Evolutionary conservation across 2,888 invertebrate genomes (phyloP).

Genomic region (Sarcophaga caerulescens): DNA sequence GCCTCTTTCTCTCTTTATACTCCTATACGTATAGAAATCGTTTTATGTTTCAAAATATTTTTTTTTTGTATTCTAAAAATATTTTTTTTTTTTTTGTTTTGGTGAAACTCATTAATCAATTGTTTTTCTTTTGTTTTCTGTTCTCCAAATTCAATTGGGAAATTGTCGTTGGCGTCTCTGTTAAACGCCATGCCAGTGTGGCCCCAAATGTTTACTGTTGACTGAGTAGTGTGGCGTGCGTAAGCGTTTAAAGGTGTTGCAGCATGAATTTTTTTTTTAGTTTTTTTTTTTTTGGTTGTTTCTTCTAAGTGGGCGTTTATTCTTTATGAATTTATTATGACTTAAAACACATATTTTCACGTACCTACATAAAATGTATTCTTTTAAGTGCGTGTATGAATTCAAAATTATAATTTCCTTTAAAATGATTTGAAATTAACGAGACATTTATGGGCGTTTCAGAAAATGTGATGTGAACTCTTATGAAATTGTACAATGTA

Average conservation of each 20-base stretch:
- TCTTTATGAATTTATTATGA: slow-evolving; percentile 55
- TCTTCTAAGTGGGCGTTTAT: slow-evolving; percentile 42
- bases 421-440: not conserved
- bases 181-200: not conserved
- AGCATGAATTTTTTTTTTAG: not conserved
- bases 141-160: not conserved
- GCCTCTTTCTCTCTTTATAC: not conserved
- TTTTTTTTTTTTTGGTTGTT: not conserved
- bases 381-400: slow-evolving; percentile 6
- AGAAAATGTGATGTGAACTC: no score
- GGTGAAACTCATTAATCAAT: not conserved
- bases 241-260: not conserved
- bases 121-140: not conserved
- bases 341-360: slow-evolving; percentile 22
- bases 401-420: not conserved
- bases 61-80: not conserved
- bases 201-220: not conserved
- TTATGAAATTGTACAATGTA: no score
- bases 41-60: not conserved
- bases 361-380: not conserved
- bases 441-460: not conserved
- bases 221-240: not conserved
- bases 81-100: not conserved
- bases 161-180: not conserved
- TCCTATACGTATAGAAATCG: no score